These are phyloP conservation scores for Drosophila anomelani DNA, from an alignment of 2,888 invertebrate species.

Conservation along the genomic window DNA sequence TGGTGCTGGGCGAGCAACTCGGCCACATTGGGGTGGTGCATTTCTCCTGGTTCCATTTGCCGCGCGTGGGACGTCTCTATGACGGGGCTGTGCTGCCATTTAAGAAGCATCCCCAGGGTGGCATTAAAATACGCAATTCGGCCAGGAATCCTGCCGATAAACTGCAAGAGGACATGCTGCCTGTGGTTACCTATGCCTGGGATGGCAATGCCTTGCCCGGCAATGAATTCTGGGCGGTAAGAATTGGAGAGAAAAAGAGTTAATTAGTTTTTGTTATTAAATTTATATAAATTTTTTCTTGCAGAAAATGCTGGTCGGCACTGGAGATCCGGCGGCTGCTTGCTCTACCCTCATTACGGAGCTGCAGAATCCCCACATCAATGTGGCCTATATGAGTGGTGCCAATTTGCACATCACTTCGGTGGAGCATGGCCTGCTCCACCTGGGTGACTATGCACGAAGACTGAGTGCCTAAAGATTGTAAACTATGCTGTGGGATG, in stretches of 20 bases:
- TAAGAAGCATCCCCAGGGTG: constrained; percentile 81
- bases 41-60: constrained; percentile 60
- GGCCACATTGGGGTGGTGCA: constrained; percentile 59
- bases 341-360: constrained; percentile 87
- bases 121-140: constrained; percentile 86
- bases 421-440: constrained; percentile 77
- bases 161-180: constrained; percentile 81
- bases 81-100: constrained; percentile 82
- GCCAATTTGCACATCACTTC: constrained; percentile 86
- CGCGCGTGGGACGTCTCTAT: constrained; percentile 84
- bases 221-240: constrained; percentile 89
- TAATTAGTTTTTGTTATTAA: background rate
- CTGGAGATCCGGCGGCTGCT: constrained; percentile 87
- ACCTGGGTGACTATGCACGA: constrained; percentile 78
- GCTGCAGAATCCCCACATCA: constrained; percentile 86
- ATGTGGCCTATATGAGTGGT: constrained; percentile 85
- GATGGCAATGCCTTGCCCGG: constrained; percentile 90
- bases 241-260: background rate
- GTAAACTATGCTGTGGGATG: background rate
- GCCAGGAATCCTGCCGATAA: constrained; percentile 86
- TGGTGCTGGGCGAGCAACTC: constrained; percentile 72
- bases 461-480: constrained; percentile 11
- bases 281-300: background rate
- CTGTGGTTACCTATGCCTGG: constrained; percentile 90
- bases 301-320: constrained; percentile 60